A percentile compares a stretch with the other conserved stretches of the same genome.
These are phyloP conservation scores for Boloria euphrosyne DNA, from an alignment of 2,888 invertebrate species.

Conservation along the genomic window DNA sequence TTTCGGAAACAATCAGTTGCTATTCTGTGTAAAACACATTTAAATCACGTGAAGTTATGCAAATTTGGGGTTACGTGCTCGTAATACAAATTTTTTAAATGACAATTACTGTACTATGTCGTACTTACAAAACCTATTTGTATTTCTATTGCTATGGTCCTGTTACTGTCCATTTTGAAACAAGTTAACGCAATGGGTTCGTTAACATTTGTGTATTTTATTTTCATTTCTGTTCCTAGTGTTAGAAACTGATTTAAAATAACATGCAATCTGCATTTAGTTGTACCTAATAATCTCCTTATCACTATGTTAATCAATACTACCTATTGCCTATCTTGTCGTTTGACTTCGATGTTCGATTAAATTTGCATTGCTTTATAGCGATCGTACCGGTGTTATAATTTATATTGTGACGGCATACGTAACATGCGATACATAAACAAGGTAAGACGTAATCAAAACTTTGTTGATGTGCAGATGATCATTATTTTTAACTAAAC, in stretches of 20 bases:
- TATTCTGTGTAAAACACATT: slow-evolving; percentile 46
- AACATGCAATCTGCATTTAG: slow-evolving; percentile 6
- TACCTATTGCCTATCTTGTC: slow-evolving; percentile 15
- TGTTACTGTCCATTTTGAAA: slow-evolving; percentile 29
- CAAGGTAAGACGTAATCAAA: slow-evolving; percentile 14
- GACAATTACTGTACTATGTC: slow-evolving; percentile 32
- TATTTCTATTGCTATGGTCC: slow-evolving; percentile 30
- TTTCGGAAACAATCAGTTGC: slow-evolving; percentile 43
- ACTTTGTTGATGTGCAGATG: neutral
- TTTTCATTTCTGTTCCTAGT: neutral
- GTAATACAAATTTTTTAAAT: slow-evolving; percentile 53
- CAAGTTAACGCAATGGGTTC: slow-evolving; percentile 27
- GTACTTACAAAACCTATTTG: slow-evolving; percentile 29
- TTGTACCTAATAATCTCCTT: neutral
- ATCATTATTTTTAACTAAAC: neutral
- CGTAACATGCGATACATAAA: slow-evolving; percentile 7
- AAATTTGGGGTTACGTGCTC: slow-evolving; percentile 61
- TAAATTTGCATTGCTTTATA: slow-evolving; percentile 33
- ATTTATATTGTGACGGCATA: slow-evolving; percentile 10
- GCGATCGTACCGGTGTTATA: slow-evolving; percentile 10
- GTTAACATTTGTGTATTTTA: slow-evolving; percentile 22
- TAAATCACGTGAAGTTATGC: slow-evolving; percentile 63
- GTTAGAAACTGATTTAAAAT: neutral
- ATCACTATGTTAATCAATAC: slow-evolving; percentile 14
- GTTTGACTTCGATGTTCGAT: slow-evolving; percentile 10